phyloP scores from a whole-genome alignment of 2,797 vertebrate genomes.

The Sebastolobus altivelis region DNA sequence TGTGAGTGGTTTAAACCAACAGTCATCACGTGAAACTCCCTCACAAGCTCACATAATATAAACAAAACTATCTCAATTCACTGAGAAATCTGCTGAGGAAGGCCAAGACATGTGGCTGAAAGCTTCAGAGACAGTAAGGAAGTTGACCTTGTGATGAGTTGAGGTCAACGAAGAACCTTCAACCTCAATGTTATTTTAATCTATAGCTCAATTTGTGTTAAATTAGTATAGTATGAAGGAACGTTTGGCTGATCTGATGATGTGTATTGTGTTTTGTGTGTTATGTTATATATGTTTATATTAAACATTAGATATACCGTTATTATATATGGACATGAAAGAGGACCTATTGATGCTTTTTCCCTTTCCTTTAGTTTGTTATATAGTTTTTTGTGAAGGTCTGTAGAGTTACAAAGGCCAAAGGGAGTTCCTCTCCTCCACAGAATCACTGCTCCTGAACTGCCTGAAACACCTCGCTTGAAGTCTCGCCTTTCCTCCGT shows the following conservation, averaged over 20 bases:
- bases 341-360: too few species aligned
- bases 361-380: too few species aligned
- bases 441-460: too few species aligned
- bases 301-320: not conserved
- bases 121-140: not conserved
- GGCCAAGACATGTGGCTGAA: not conserved
- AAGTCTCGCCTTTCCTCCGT: too few species aligned
- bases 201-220: not conserved
- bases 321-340: conserved; percentile 2
- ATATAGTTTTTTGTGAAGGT: too few species aligned
- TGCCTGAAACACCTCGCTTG: too few species aligned
- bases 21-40: not conserved
- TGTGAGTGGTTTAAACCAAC: not conserved
- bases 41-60: not conserved
- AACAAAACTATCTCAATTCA: too few species aligned
- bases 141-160: not conserved
- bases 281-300: not conserved
- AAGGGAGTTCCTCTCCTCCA: too few species aligned
- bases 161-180: not conserved
- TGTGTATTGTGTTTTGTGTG: not conserved
- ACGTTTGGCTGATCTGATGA: not conserved
- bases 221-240: not conserved
- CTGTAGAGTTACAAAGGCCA: too few species aligned
- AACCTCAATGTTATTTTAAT: not conserved
- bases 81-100: too few species aligned